Base-by-base conservation (phyloP, 2,113 vertebrate genomes). In the Nesogale talazaci region DNA sequence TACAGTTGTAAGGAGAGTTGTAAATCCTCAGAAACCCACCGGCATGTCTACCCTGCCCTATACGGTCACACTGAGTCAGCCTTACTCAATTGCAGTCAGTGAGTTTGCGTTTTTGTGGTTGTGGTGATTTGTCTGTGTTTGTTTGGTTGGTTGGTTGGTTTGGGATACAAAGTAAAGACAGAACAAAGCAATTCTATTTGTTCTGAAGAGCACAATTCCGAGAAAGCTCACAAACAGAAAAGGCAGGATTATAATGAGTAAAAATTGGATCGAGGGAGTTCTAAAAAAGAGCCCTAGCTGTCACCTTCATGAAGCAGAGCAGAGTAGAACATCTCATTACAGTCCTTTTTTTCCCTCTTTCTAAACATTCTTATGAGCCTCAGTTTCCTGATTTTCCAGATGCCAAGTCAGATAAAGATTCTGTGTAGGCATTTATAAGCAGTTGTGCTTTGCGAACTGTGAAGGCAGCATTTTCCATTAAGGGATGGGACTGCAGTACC, bases 231-330 rank as follows among this genome's bases (percentile, higher is more conserved):
- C 9, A 15, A 11, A 29, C n/a, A 23, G n/a, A 56, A 29, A 65
- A 69, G n/a, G 15, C 34, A 76, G 10, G 31, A 1, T 34, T 65
- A 22, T 57, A 65, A n/a, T 0, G 1, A 36, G 10, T 19, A 4
- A 69, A 72, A 69, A 40, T 6, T 10, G 61, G 36, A 70, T 4
- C 9, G 2, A 14, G 1, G 25, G 23, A 23, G 36, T 23, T 9
- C 36, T 38, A 70, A 34, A 36, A 46, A 59, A 38, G 3, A 14
- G 4, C 6, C 9, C 63, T 6, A 36, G 9, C 34, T 11, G 38
- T 19, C 4, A 23, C n/a, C 67, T 31, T 16, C 8, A 15, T 0
- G 31, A 15, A 31, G 9, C 12, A 31, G 0, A 0, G 10, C 1
- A 14, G 25, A 31, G 23, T 20, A 3, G 4, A 36, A 3, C 38